Percentiles rank a stretch among this genome's conserved stretches.
Conservation (phyloP, 2,888 invertebrate genomes). For the Pomacea canaliculata region DNA sequence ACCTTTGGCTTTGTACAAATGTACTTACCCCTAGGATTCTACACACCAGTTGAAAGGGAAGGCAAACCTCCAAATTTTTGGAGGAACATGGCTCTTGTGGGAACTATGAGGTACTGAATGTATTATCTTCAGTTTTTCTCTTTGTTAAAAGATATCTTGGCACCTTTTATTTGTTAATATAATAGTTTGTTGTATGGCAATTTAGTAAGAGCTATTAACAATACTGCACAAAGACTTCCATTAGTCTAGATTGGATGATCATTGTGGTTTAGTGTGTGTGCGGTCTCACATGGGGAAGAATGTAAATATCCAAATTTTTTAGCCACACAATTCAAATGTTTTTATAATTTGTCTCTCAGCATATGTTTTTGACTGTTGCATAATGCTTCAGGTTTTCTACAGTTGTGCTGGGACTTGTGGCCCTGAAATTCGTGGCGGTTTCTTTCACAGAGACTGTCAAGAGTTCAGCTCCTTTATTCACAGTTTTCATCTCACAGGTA, state of each 20-base stretch:
- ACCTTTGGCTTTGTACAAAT: constrained; percentile 82
- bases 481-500: constrained; percentile 79
- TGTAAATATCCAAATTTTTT: too few relatives aligned
- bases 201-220: not conserved
- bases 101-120: constrained; percentile 76
- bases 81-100: constrained; percentile 81
- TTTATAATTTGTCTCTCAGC: too few relatives aligned
- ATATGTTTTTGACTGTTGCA: too few relatives aligned
- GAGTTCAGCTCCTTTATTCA: constrained; percentile 84
- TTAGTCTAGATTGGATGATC: too few relatives aligned
- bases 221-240: too few relatives aligned
- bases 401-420: constrained; percentile 80
- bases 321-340: too few relatives aligned
- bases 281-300: too few relatives aligned
- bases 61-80: constrained; percentile 79
- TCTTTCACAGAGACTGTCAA: constrained; percentile 87
- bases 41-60: constrained; percentile 67
- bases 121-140: constrained; percentile 29
- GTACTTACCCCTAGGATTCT: constrained; percentile 82
- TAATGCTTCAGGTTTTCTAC: constrained; percentile 77
- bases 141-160: not conserved
- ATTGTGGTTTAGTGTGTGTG: too few relatives aligned
- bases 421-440: constrained; percentile 83
- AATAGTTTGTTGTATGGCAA: not conserved
- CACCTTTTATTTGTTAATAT: not conserved